A percentile compares a stretch with the other conserved stretches of the same genome.
phyloP scores from a whole-genome alignment of 2,797 vertebrate species.

The Notolabrus celidotus region DNA sequence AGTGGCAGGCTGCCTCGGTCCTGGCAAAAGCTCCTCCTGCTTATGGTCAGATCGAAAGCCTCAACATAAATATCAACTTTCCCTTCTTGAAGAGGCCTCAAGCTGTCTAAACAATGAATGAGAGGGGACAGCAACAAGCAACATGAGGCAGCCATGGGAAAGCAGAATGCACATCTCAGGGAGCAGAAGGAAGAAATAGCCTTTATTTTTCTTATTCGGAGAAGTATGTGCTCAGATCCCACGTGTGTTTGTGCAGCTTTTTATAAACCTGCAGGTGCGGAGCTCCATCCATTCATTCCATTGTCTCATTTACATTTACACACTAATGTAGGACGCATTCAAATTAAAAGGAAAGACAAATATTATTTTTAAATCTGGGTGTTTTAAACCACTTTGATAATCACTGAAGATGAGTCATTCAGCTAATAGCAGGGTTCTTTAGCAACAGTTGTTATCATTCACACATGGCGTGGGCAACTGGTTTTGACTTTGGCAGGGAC shows the following conservation, averaged over 20 bases:
- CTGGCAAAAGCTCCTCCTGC: constrained; percentile 53
- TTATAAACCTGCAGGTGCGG: constrained; percentile 82
- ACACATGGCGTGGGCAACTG: no score
- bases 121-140: constrained; percentile 85
- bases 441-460: no score
- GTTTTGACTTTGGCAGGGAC: no score
- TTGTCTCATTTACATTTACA: constrained; percentile 23
- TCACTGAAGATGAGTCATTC: no score
- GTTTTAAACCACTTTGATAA: no score
- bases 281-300: constrained; percentile 68
- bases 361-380: no score
- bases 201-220: constrained; percentile 86
- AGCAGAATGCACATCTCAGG: constrained; percentile 71
- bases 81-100: constrained; percentile 87
- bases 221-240: constrained; percentile 86
- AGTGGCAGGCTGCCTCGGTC: constrained; percentile 40
- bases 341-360: not conserved
- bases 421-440: no score
- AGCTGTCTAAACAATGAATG: constrained; percentile 92
- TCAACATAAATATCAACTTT: constrained; percentile 85
- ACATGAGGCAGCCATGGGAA: constrained; percentile 91
- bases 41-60: constrained; percentile 70
- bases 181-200: constrained; percentile 81
- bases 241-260: constrained; percentile 85
- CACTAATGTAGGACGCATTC: not conserved